Percentiles rank a stretch among this genome's conserved stretches.
Conservation (phyloP, 1,140 invertebrate genomes). For the Aleiodes sp. region DNA sequence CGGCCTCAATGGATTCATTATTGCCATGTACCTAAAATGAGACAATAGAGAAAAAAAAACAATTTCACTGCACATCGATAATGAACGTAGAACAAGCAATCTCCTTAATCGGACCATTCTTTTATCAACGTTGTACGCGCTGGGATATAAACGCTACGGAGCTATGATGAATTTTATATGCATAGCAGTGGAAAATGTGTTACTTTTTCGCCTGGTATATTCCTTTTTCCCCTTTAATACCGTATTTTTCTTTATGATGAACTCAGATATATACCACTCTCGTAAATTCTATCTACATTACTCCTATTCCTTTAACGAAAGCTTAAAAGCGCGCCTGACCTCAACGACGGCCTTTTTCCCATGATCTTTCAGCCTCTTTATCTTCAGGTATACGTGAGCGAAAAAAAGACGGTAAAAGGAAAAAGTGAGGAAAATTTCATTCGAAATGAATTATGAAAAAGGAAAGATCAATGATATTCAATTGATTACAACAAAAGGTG, state of each 20-base stretch:
- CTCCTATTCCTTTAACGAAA: slow-evolving; percentile 16
- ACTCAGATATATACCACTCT: not conserved
- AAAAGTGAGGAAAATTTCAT: too few relatives aligned
- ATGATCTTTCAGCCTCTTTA: not conserved
- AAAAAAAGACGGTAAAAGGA: too few relatives aligned
- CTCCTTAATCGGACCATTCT: too few relatives aligned
- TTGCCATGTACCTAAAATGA: slow-evolving; percentile 94
- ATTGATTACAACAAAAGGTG: too few relatives aligned
- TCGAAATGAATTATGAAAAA: too few relatives aligned
- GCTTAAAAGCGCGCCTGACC: slow-evolving; percentile 29
- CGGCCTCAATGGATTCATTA: slow-evolving; percentile 88
- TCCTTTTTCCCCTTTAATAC: not conserved
- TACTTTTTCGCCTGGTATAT: not conserved
- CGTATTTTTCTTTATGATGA: not conserved
- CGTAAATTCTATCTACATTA: not conserved
- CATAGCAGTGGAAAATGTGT: too few relatives aligned
- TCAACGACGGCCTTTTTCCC: slow-evolving; percentile 2
- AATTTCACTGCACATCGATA: too few relatives aligned
- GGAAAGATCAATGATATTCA: too few relatives aligned
- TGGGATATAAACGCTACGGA: too few relatives aligned
- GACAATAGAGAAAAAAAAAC: slow-evolving; percentile 46
- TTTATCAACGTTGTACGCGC: too few relatives aligned
- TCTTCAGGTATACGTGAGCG: not conserved
- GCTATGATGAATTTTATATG: too few relatives aligned
- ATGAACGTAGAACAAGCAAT: too few relatives aligned